phyloP scores from a whole-genome alignment of 2,888 invertebrate species.

The Priocnemis perturbator region DNA sequence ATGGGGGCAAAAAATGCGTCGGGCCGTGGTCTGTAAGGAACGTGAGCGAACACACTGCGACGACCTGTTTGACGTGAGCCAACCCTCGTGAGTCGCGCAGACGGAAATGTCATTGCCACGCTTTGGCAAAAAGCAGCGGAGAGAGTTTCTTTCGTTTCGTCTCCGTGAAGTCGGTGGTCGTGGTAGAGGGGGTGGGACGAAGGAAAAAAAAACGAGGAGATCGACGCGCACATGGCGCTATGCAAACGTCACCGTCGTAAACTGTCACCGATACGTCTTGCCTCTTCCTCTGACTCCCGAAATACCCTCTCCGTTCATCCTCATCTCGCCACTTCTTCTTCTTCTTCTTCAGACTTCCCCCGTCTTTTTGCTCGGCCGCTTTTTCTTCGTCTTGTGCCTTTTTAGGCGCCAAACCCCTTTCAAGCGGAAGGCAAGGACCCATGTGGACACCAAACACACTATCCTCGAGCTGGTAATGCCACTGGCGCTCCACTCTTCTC shows the following conservation, averaged over 20 bases:
- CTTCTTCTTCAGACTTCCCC: conserved; percentile 17
- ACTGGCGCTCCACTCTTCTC: not conserved
- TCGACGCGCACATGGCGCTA: conserved; percentile 65
- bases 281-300: conserved; percentile 15
- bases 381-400: conserved; percentile 20
- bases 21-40: not conserved
- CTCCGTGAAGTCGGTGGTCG: conserved; percentile 5
- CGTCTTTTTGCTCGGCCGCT: not conserved
- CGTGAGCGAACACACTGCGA: conserved; percentile 39
- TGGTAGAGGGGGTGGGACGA: conserved; percentile 7
- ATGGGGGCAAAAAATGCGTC: conserved; percentile 33
- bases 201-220: conserved; percentile 24
- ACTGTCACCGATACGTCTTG: conserved; percentile 62
- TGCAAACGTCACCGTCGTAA: conserved; percentile 63
- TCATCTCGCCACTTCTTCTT: conserved; percentile 17
- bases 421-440: conserved; percentile 27
- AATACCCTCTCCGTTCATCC: conserved; percentile 22
- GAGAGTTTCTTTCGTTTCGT: conserved; percentile 32
- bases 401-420: conserved; percentile 39
- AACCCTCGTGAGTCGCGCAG: conserved; percentile 24
- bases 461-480: conserved; percentile 1
- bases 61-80: conserved; percentile 48
- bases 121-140: conserved; percentile 35
- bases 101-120: conserved; percentile 63
- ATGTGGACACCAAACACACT: conserved; percentile 44